Evolutionary conservation across 2,888 invertebrate species (phyloP).

Genomic region (Apotomis capreana): DNA sequence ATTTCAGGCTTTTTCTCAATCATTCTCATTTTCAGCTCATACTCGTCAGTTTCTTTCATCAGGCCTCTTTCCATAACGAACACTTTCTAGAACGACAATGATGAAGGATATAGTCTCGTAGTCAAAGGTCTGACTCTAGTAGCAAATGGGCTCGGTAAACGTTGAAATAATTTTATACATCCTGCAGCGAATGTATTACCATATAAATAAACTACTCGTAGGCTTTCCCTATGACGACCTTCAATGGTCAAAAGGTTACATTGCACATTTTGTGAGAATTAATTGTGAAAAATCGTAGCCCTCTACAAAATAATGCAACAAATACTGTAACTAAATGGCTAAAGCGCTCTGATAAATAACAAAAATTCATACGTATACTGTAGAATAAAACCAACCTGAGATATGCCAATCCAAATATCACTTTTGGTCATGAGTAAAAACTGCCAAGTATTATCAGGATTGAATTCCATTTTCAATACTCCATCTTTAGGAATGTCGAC

Average conservation of each 20-base stretch:
- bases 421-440: conserved; percentile 66
- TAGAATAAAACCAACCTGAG: conserved; percentile 61
- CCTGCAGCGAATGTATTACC: no score
- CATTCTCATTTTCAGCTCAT: conserved; percentile 62
- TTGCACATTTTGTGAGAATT: background rate
- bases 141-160: background rate
- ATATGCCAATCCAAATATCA: conserved; percentile 67
- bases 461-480: conserved; percentile 64
- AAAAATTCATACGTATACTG: background rate
- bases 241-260: background rate
- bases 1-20: conserved; percentile 51
- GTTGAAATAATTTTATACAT: no score
- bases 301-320: background rate
- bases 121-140: no score
- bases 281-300: background rate
- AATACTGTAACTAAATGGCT: no score
- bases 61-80: conserved; percentile 65
- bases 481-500: conserved; percentile 55
- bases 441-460: conserved; percentile 65
- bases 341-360: background rate
- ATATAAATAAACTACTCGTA: no score
- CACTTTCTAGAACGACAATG: conserved; percentile 60
- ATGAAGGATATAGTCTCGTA: no score
- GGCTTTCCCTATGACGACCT: no score
- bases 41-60: conserved; percentile 64